phyloP scores from a whole-genome alignment of 2,113 vertebrate genomes.

The Jaculus jaculus region DNA sequence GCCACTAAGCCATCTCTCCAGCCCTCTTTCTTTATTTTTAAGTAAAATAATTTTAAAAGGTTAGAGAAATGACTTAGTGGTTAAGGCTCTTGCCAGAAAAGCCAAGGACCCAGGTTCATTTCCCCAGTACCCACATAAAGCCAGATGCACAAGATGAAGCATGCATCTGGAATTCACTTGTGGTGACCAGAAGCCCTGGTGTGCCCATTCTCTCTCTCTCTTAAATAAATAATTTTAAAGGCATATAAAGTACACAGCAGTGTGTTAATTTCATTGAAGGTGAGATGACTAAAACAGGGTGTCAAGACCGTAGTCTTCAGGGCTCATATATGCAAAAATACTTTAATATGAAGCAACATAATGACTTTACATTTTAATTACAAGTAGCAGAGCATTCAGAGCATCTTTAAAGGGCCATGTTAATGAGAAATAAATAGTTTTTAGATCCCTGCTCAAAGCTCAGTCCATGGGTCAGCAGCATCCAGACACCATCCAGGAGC shows the following conservation, averaged over 20 bases:
- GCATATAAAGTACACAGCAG: not conserved
- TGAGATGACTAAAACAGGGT: not conserved
- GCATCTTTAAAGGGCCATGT: not conserved
- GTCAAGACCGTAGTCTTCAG: conserved; percentile 16
- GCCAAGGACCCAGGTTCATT: too few species aligned
- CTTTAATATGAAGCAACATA: conserved; percentile 12
- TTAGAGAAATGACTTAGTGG: too few species aligned
- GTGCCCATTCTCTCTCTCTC: too few species aligned
- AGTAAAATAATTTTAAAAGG: too few species aligned
- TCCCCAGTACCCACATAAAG: too few species aligned
- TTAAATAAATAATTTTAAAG: not conserved
- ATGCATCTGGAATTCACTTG: too few species aligned
- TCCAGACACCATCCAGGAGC: not conserved
- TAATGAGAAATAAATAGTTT: not conserved
- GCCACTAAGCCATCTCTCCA: too few species aligned
- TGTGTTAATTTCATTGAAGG: not conserved
- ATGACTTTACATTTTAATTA: conserved; percentile 32
- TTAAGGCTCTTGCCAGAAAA: too few species aligned
- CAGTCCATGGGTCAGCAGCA: not conserved
- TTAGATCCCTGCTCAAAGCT: not conserved
- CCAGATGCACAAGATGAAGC: too few species aligned
- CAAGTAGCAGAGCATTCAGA: not conserved
- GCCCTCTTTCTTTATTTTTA: too few species aligned
- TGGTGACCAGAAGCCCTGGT: too few species aligned
- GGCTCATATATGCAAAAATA: not conserved